Percentiles rank a stretch among this genome's conserved stretches.
These are phyloP conservation scores for Ibidorhyncha struthersii DNA, from an alignment of 2,113 vertebrate species.

Conservation along the genomic window DNA sequence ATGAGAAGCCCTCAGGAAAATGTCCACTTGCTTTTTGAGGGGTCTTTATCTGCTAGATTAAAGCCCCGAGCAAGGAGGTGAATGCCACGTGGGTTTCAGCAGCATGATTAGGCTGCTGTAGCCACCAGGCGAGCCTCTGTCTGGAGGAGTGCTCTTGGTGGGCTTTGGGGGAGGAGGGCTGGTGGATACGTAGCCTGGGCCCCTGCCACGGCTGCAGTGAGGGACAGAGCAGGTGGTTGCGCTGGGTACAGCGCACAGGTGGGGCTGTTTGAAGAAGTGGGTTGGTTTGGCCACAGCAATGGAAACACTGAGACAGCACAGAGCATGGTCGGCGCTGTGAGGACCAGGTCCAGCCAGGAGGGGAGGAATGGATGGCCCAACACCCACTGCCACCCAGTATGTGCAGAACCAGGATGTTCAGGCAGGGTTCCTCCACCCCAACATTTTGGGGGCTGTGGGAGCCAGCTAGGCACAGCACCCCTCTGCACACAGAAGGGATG, in stretches of 20 bases:
- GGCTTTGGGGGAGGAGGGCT: neutral
- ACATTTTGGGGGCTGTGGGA: neutral
- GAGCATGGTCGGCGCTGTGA: accelerated
- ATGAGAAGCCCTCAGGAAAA: neutral
- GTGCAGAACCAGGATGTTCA: neutral
- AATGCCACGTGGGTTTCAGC: neutral
- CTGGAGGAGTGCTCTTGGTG: neutral
- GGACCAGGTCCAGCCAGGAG: neutral
- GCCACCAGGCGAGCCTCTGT: neutral
- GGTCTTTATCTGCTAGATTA: neutral
- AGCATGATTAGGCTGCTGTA: neutral
- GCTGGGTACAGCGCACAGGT: neutral
- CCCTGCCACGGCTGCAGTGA: neutral
- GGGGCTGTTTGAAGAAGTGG: neutral
- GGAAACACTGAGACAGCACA: neutral
- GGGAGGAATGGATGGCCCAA: neutral
- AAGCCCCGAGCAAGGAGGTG: neutral
- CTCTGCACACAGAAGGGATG: neutral
- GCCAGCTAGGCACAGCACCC: neutral
- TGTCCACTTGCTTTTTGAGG: neutral
- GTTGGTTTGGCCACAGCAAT: neutral
- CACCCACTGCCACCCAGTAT: neutral
- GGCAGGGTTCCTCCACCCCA: neutral
- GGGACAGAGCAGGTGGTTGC: no score
- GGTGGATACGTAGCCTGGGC: neutral